Base-by-base conservation (phyloP, 2,888 invertebrate genomes). In the Lucinisca nassula region DNA sequence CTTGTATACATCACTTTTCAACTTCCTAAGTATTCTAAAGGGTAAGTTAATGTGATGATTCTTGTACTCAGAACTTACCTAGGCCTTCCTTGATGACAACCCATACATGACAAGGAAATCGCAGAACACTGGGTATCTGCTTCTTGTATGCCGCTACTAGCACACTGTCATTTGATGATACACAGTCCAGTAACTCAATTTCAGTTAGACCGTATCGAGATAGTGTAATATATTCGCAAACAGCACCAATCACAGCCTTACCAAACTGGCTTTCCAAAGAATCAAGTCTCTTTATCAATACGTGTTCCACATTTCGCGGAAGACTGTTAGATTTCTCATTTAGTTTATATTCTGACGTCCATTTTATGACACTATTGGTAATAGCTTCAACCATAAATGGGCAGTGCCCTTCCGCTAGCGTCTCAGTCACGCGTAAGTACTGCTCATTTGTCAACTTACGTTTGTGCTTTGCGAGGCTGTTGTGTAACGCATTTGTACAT, bases 101-200 rank as follows among this genome's bases (percentile, higher is more conserved):
- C 92, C 91, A 92, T 0, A 83, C 61, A 27, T 70, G 45, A 67
- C 78, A 75, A 0, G 92, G 91, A 37, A 92, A 91, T 24, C 91
- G 76, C 10, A 91, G 75, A 2, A 91, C 81, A 30, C 73, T n/a
- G 0, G 90, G 90, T 37, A 82, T 49, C 8, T 67, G 35, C 12
- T 77, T 72, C 32, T 78, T 70, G 73, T 92, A 92, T 8, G 92
- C 83, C 4, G 92, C 84, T 27, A 92, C 76, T 40, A 94, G 87
- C 0, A 95, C 89, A 30, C 91, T 87, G 67, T 92, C 90, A 76
- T 94, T 92, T 58, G 92, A 91, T 2, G 95, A 94, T 70, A 95
- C 85, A 6, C 90, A 88, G 75, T 95, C 95, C 32, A 94, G 85
- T 21, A 95, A 82, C 82, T 95, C 95, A 61, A 92, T 87, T 79